These are phyloP conservation scores for Melinaea menophilus DNA, from an alignment of 2,888 invertebrate genomes.

Conservation along the genomic window DNA sequence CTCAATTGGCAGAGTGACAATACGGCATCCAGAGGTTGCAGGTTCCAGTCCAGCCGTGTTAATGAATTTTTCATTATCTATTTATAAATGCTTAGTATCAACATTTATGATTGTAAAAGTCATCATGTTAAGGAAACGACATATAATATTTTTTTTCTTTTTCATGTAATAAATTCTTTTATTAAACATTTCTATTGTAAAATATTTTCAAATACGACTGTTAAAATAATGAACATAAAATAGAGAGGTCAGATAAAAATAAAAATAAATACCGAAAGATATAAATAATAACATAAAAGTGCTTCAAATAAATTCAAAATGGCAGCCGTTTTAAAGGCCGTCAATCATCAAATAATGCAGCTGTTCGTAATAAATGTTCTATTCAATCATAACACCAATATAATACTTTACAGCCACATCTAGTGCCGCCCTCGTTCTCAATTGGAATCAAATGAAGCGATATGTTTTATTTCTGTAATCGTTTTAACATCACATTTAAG, in stretches of 20 bases:
- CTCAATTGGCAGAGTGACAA: too few relatives aligned
- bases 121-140: too few relatives aligned
- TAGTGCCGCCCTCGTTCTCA: constrained; percentile 33
- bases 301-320: constrained; percentile 16
- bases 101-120: too few relatives aligned
- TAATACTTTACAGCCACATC: constrained; percentile 32
- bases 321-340: constrained; percentile 21
- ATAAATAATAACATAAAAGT: constrained; percentile 8
- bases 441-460: constrained; percentile 36
- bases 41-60: too few relatives aligned
- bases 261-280: constrained; percentile 12
- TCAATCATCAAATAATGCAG: constrained; percentile 27
- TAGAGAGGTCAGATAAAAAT: constrained; percentile 8
- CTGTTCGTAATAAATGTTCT: constrained; percentile 32
- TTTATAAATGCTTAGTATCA: too few relatives aligned
- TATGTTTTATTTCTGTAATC: constrained; percentile 41
- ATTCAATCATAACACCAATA: constrained; percentile 38
- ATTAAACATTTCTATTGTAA: background rate
- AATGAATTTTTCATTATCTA: too few relatives aligned
- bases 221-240: background rate
- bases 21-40: too few relatives aligned
- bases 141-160: background rate
- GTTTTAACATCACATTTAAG: background rate
- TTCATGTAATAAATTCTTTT: background rate
- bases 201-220: background rate